phyloP scores from a whole-genome alignment of 2,113 vertebrate species.

The Bungarus multicinctus region DNA sequence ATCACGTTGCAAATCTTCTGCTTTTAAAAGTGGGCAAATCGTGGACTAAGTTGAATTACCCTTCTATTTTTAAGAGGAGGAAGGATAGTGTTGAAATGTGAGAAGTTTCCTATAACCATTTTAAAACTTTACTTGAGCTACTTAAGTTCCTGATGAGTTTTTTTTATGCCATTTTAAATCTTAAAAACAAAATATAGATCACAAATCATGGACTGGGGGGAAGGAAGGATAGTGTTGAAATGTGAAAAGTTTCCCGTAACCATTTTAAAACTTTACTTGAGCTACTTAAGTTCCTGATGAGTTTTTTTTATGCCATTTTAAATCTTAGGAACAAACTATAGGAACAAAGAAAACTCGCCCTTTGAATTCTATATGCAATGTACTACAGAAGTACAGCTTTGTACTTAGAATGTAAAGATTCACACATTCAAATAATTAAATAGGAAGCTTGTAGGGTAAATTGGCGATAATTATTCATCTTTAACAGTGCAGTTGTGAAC shows the following conservation, averaged over 20 bases:
- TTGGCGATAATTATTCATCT: not conserved
- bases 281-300: not conserved
- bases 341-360: not conserved
- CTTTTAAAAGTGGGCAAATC: not conserved
- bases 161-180: not conserved
- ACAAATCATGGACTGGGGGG: too few species aligned
- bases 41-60: not conserved
- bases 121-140: not conserved
- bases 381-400: not conserved
- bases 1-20: not conserved
- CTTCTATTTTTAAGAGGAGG: not conserved
- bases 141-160: not conserved
- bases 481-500: not conserved
- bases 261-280: not conserved
- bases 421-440: not conserved
- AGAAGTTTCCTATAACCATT: not conserved
- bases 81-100: not conserved
- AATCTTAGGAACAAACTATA: not conserved
- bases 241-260: not conserved
- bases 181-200: not conserved
- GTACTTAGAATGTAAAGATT: not conserved
- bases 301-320: not conserved
- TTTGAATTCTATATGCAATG: not conserved
- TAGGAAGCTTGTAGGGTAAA: not conserved
- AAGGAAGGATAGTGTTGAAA: not conserved